Conservation (phyloP, 2,797 vertebrate species). For the Hippopotamyrus pictus region DNA sequence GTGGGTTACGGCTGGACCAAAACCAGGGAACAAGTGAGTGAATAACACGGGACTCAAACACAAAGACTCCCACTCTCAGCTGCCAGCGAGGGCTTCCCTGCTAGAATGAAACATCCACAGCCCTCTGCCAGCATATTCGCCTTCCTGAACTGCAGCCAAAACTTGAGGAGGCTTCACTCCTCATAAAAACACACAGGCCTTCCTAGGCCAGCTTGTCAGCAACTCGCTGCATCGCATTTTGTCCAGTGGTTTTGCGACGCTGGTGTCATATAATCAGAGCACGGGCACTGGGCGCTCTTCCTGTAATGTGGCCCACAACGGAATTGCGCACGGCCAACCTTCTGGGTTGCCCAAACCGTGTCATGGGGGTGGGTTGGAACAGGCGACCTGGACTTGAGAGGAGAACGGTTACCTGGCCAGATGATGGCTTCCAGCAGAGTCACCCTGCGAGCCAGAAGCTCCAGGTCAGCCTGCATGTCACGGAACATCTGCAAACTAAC, state of each 20-base stretch:
- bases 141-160: not conserved
- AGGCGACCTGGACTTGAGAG: constrained; percentile 27
- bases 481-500: constrained; percentile 96
- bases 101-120: not conserved
- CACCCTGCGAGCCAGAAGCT: constrained; percentile 98
- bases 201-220: not conserved
- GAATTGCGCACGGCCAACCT: not conserved
- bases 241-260: not conserved
- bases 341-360: constrained; percentile 7
- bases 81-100: not conserved
- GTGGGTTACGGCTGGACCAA: constrained; percentile 37
- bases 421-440: constrained; percentile 98
- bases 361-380: not conserved
- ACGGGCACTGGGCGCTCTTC: not conserved
- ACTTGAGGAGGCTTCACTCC: not conserved
- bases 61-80: not conserved
- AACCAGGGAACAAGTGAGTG: not conserved
- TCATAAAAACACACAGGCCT: not conserved
- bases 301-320: not conserved
- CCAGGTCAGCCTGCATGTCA: constrained; percentile 91
- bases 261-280: not conserved
- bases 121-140: not conserved
- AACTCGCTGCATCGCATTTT: not conserved
- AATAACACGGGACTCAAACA: not conserved
- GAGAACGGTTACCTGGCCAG: constrained; percentile 89